phyloP scores from a whole-genome alignment of 2,113 vertebrate species.

The Parus major region DNA sequence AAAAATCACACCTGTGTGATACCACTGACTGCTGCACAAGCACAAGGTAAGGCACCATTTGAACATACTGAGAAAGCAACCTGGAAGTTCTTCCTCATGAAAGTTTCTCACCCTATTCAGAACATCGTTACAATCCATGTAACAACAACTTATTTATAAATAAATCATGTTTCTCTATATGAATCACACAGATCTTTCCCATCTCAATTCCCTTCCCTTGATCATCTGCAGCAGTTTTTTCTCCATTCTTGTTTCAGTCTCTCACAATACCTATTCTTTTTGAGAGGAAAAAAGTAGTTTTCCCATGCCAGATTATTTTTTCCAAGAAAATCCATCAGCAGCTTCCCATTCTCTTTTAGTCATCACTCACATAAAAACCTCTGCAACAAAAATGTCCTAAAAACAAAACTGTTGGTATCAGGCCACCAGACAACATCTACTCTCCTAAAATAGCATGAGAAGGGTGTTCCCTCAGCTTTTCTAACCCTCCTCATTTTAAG shows the following conservation, averaged over 20 bases:
- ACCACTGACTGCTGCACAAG: neutral
- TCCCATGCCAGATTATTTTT: neutral
- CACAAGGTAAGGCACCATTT: neutral
- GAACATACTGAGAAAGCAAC: neutral
- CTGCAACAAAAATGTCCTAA: neutral
- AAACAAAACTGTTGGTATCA: neutral
- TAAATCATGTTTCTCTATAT: neutral
- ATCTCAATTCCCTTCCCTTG: neutral
- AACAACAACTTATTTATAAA: neutral
- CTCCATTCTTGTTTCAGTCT: neutral
- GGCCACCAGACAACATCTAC: neutral
- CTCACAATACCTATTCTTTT: accelerated
- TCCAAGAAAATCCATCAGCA: neutral
- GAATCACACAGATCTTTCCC: neutral
- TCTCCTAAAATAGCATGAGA: neutral
- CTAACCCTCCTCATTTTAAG: neutral
- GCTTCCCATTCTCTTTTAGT: neutral
- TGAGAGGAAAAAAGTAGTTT: neutral
- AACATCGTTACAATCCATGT: neutral
- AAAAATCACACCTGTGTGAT: accelerated
- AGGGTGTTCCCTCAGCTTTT: neutral
- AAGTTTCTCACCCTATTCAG: neutral
- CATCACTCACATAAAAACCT: neutral
- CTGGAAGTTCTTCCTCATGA: neutral
- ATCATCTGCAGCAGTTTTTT: neutral